Evolutionary conservation across 2,888 invertebrate genomes (phyloP).

Genomic region (Melieria crassipennis): DNA sequence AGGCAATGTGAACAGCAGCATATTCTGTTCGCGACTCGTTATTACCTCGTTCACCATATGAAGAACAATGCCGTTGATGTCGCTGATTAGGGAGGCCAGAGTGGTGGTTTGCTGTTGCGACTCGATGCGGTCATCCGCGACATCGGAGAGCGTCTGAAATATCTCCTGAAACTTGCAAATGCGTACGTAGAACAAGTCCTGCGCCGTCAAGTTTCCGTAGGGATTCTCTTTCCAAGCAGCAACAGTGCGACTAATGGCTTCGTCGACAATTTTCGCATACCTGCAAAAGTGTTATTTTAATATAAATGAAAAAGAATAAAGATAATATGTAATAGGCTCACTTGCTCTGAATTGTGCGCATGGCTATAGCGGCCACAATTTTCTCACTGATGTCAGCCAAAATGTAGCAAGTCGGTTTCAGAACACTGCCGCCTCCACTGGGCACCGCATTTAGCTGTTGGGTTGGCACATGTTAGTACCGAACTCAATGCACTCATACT

Average conservation of each 20-base stretch:
- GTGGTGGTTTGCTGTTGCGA: constrained; percentile 70
- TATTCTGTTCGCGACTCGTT: constrained; percentile 71
- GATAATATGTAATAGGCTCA: constrained; percentile 31
- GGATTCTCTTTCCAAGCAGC: constrained; percentile 64
- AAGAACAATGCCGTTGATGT: constrained; percentile 71
- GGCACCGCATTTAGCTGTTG: constrained; percentile 60
- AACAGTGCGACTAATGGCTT: constrained; percentile 70
- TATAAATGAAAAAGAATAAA: not conserved
- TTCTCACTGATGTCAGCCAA: constrained; percentile 83
- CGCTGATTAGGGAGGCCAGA: constrained; percentile 68
- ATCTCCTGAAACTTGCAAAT: constrained; percentile 74
- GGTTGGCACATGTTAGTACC: not conserved
- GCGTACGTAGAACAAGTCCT: constrained; percentile 81
- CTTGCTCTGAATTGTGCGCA: constrained; percentile 72
- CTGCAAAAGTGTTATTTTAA: constrained; percentile 11
- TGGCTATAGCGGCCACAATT: constrained; percentile 76
- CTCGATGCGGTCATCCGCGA: constrained; percentile 71
- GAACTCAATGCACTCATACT: not conserved
- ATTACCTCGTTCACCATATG: constrained; percentile 74
- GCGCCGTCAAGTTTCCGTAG: constrained; percentile 70
- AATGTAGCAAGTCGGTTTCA: constrained; percentile 67
- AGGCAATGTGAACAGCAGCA: constrained; percentile 67
- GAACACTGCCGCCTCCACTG: constrained; percentile 55
- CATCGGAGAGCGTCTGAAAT: constrained; percentile 71
- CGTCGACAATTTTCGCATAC: constrained; percentile 66